Evolutionary conservation across 2,113 vertebrate species (phyloP).

Genomic region (Lepus timidus): DNA sequence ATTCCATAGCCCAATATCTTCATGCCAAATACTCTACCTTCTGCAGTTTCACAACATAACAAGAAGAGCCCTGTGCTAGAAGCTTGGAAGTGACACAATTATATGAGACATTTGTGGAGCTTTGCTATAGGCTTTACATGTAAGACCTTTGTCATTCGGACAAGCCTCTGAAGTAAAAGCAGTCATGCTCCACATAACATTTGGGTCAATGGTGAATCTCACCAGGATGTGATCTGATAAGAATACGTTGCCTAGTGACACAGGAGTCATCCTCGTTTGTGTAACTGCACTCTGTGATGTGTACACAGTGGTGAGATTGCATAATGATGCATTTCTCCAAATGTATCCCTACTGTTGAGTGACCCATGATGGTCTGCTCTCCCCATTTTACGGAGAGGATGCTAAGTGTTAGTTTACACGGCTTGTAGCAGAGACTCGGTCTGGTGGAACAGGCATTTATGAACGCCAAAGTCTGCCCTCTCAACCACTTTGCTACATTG

Average conservation of each 20-base stretch:
- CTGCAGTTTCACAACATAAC: neutral
- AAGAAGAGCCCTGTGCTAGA: too few species aligned
- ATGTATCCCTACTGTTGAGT: neutral
- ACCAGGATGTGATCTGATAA: too few species aligned
- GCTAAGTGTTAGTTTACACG: neutral
- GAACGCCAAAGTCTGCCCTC: neutral
- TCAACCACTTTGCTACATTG: fast-evolving
- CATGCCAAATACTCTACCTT: fast-evolving
- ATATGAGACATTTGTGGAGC: neutral
- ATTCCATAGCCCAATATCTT: neutral
- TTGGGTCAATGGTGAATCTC: neutral
- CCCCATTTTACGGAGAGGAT: neutral
- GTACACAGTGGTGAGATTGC: neutral
- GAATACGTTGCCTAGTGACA: neutral
- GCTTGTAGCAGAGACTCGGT: neutral
- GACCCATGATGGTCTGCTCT: too few species aligned
- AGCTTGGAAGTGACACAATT: neutral
- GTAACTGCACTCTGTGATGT: too few species aligned
- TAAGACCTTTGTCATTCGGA: neutral
- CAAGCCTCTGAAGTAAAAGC: neutral
- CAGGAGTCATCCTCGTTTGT: neutral
- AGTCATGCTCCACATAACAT: too few species aligned
- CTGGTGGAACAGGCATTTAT: too few species aligned
- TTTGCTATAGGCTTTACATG: fast-evolving
- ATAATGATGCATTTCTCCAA: neutral